These are phyloP conservation scores for Platysteira castanea DNA, from an alignment of 2,113 vertebrate genomes.

Conservation along the genomic window DNA sequence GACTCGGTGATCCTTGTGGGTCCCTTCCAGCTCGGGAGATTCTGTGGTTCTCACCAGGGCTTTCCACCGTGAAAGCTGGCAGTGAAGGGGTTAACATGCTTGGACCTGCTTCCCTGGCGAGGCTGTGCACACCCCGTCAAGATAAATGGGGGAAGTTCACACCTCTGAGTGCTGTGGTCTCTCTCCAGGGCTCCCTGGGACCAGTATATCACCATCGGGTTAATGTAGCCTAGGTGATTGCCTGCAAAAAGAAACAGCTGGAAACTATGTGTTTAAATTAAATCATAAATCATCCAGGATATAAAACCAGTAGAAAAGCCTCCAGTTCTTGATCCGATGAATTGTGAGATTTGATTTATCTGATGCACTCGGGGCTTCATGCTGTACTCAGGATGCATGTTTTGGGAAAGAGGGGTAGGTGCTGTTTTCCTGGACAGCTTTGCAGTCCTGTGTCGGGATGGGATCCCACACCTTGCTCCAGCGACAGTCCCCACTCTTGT, in stretches of 20 bases:
- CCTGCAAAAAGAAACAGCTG: slow-evolving; percentile 31
- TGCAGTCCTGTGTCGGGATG: background rate
- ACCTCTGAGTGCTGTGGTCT: background rate
- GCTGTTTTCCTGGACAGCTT: background rate
- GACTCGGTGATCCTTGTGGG: background rate
- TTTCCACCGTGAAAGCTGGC: background rate
- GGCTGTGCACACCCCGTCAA: background rate
- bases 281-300: slow-evolving; percentile 21
- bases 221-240: slow-evolving; percentile 40
- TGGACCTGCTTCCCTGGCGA: background rate
- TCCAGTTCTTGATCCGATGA: background rate
- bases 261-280: slow-evolving; percentile 34
- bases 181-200: background rate
- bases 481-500: background rate
- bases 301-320: background rate
- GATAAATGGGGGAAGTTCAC: background rate
- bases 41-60: background rate
- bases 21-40: background rate
- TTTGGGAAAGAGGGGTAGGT: background rate
- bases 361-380: background rate
- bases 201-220: slow-evolving; percentile 13
- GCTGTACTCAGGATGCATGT: background rate
- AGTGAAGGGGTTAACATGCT: background rate
- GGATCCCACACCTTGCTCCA: background rate
- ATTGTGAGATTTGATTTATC: background rate